Base-by-base conservation (phyloP, 2,888 invertebrate species). In the Eumerus sabulonum region DNA sequence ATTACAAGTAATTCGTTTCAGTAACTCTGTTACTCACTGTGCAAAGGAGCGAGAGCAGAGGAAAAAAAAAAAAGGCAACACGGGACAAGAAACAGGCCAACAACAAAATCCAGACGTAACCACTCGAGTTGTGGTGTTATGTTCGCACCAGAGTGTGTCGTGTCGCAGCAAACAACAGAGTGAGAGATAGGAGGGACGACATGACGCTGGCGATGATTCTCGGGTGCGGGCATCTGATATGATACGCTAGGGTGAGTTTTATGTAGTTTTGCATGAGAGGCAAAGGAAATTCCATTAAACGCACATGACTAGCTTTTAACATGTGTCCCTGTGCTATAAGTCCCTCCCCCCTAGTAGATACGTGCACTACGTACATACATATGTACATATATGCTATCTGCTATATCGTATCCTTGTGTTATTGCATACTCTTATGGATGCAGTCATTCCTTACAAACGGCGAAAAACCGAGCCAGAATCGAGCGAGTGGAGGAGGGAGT, bases 231-330 rank as follows among this genome's bases (percentile, higher is more conserved):
- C 36, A 17, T 68, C 17, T 62, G 66, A 60, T 71, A 71, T 66
- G 71, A 76, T 56, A 76, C 76, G 66, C 76, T 66, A 71, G 76
- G 56, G 57, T 71, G 66, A 66, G 71, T 71, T 76, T 76, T 71
- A 76, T 76, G 71, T 76, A 76, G 76, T 76, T 76, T 76, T 62
- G 66, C 66, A 47, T 67, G 40, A 54, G 66, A 62, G 56, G 66
- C 56, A 77, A 68, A 68, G 73, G 63, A 77, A 77, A 77, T 77
- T 77, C 73, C 53, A 77, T 77, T 77, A 73, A 63, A 68, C 67
- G 67, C 72, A 67, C 77, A 67, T 77, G 77, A 77, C 77, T 77
- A 73, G 73, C 67, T 77, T 77, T 77, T 63, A 77, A 54, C 77
- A 73, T 73, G 67, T 71, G 76, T 76, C 71, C 51, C 56, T 66